Evolutionary conservation across 1,140 invertebrate species (phyloP).

Genomic region (Caenorhabditis latens): DNA sequence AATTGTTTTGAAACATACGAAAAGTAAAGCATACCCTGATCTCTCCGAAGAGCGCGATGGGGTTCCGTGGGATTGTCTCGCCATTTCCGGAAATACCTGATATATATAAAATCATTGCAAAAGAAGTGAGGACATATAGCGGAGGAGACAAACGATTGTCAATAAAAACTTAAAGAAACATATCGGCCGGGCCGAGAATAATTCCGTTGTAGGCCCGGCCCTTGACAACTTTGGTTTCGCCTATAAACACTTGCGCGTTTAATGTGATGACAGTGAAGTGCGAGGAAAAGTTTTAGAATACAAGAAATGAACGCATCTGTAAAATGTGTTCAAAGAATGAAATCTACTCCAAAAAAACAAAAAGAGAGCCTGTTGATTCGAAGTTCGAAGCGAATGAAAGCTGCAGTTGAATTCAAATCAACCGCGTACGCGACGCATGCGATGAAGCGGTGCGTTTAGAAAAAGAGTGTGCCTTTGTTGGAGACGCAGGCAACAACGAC

Average conservation of each 20-base stretch:
- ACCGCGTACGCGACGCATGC: slow-evolving; percentile 45
- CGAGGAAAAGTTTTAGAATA: too few species aligned
- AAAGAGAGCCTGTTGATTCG: too few species aligned
- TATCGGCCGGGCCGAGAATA: too few species aligned
- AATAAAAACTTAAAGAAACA: too few species aligned
- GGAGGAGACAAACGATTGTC: background rate
- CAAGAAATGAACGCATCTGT: too few species aligned
- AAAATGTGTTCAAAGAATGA: too few species aligned
- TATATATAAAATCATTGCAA: background rate
- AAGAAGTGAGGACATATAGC: background rate
- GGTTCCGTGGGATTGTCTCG: background rate
- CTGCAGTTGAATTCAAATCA: background rate
- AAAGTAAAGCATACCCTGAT: background rate
- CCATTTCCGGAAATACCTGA: background rate
- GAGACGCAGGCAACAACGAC: slow-evolving; percentile 6
- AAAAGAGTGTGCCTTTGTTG: background rate
- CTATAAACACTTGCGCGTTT: too few species aligned
- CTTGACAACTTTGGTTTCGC: too few species aligned
- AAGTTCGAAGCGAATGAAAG: background rate
- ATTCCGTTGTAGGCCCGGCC: too few species aligned
- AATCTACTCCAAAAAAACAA: too few species aligned
- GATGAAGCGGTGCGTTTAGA: background rate
- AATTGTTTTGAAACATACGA: background rate
- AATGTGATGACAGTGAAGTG: too few species aligned
- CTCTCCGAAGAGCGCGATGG: slow-evolving; percentile 1